Percentiles rank a stretch among this genome's conserved stretches.
These are phyloP conservation scores for Condylura cristata DNA, from an alignment of 2,113 vertebrate species.

Conservation along the genomic window DNA sequence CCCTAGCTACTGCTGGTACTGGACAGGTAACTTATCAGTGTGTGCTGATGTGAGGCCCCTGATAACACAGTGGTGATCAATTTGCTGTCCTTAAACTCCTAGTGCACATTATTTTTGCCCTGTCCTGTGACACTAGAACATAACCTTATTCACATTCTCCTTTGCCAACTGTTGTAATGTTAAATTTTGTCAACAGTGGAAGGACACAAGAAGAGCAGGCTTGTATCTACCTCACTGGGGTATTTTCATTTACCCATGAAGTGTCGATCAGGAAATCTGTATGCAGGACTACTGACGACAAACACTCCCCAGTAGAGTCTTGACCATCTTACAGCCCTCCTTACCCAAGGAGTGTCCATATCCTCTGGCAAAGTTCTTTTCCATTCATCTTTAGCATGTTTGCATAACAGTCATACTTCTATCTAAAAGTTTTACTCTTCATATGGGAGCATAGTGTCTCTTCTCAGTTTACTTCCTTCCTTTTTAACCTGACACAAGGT, in stretches of 20 bases:
- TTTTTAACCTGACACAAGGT: background rate
- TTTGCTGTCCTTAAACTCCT: background rate
- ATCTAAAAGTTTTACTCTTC: background rate
- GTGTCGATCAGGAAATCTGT: background rate
- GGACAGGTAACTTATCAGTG: background rate
- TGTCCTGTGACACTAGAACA: background rate
- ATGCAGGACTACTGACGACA: background rate
- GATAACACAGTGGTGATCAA: background rate
- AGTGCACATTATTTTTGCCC: background rate
- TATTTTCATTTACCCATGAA: background rate
- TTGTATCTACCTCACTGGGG: background rate
- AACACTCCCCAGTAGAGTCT: background rate
- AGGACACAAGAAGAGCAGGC: background rate
- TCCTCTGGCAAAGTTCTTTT: background rate
- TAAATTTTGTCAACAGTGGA: background rate
- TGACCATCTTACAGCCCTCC: fast-evolving
- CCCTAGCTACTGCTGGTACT: background rate
- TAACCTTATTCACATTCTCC: background rate
- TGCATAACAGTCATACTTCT: background rate
- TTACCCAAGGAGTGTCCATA: background rate
- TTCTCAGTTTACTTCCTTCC: background rate
- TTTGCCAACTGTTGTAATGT: background rate
- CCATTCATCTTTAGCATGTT: background rate
- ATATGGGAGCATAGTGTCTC: background rate
- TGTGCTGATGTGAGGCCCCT: background rate